These are phyloP conservation scores for Darwinula stevensoni DNA, from an alignment of 2,888 invertebrate genomes.

Conservation along the genomic window DNA sequence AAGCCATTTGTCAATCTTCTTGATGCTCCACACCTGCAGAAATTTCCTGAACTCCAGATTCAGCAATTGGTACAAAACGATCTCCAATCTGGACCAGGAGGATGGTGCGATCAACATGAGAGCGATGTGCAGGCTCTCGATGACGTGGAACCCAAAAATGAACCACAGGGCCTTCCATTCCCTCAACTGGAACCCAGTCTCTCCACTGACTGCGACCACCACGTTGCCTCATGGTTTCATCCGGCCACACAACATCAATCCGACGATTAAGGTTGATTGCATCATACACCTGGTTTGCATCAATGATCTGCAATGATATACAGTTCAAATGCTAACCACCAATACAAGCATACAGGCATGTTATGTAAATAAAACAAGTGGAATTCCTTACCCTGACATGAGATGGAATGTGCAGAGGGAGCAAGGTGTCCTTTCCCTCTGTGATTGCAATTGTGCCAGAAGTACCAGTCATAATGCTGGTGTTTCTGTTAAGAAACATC, in stretches of 20 bases:
- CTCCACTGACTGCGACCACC: conserved; percentile 73
- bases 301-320: conserved; percentile 22
- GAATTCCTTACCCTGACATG: too few species aligned
- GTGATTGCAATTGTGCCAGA: too few species aligned
- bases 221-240: conserved; percentile 50
- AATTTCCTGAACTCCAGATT: too few species aligned
- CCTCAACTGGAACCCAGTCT: conserved; percentile 59
- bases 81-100: conserved; percentile 75
- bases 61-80: conserved; percentile 70
- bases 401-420: too few species aligned
- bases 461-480: too few species aligned
- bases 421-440: too few species aligned
- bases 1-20: too few species aligned
- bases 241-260: conserved; percentile 87
- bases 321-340: background rate
- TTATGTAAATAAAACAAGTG: too few species aligned
- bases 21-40: too few species aligned
- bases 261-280: conserved; percentile 63
- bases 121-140: conserved; percentile 51
- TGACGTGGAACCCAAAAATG: conserved; percentile 43
- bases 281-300: conserved; percentile 48
- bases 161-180: conserved; percentile 61
- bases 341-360: too few species aligned
- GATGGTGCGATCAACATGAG: conserved; percentile 71
- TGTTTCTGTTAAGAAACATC: too few species aligned